Percentiles rank a stretch among this genome's conserved stretches.
phyloP scores from a whole-genome alignment of 2,888 invertebrate genomes.

The Coenonympha arcania region DNA sequence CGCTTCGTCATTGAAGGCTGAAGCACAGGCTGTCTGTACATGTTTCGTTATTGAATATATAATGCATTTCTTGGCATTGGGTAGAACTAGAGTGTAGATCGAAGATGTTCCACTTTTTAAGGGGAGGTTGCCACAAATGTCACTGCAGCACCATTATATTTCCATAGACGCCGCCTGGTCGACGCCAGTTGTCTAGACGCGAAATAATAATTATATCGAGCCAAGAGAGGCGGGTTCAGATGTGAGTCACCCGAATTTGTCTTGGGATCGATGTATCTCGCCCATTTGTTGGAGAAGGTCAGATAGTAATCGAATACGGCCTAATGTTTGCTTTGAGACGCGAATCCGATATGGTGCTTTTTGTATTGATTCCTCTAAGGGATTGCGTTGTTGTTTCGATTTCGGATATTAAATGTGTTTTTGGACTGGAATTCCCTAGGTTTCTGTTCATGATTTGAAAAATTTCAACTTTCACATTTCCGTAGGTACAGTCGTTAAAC shows the following conservation, averaged over 20 bases:
- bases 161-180: constrained; percentile 55
- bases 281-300: constrained; percentile 49
- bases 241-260: constrained; percentile 62
- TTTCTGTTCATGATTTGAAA: no score
- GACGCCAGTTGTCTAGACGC: constrained; percentile 69
- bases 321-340: constrained; percentile 37
- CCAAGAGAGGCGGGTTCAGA: constrained; percentile 60
- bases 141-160: constrained; percentile 46
- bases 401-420: not conserved
- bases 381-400: constrained; percentile 18
- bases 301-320: constrained; percentile 45
- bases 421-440: not conserved
- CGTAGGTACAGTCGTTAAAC: no score
- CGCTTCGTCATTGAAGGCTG: no score
- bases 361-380: constrained; percentile 25
- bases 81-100: no score
- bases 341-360: constrained; percentile 22
- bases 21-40: no score
- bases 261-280: constrained; percentile 60
- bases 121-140: constrained; percentile 34
- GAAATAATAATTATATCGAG: constrained; percentile 65
- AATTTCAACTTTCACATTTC: no score
- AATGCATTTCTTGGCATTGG: no score
- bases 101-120: constrained; percentile 24
- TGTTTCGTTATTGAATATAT: no score